Evolutionary conservation across 2,888 invertebrate genomes (phyloP).

Genomic region (Gastracanthus pulcherrimus): DNA sequence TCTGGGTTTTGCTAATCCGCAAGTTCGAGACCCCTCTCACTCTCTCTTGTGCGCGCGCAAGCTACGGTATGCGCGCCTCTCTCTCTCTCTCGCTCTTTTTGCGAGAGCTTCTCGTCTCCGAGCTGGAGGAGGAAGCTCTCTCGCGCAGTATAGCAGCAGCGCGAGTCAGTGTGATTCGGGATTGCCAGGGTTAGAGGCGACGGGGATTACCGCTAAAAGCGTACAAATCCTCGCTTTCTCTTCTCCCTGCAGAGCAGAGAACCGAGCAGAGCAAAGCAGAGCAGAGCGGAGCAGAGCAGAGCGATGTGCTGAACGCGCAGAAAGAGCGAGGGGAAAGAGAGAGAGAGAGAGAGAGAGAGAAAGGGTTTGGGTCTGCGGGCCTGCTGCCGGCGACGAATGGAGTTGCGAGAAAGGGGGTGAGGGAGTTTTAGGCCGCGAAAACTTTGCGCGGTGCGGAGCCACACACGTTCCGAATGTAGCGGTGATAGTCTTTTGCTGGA

Average conservation of each 20-base stretch:
- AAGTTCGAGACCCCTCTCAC: slow-evolving; percentile 62
- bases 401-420: slow-evolving; percentile 12
- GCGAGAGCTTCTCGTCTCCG: slow-evolving; percentile 5
- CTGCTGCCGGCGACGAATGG: not conserved
- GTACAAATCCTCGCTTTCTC: slow-evolving; percentile 72
- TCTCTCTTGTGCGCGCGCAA: not conserved
- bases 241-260: not conserved
- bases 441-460: slow-evolving; percentile 16
- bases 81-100: slow-evolving; percentile 12
- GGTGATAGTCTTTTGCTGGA: not conserved
- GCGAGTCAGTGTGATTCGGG: slow-evolving; percentile 63
- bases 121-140: slow-evolving; percentile 1
- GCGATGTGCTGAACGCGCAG: slow-evolving; percentile 37
- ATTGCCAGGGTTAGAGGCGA: slow-evolving; percentile 60
- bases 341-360: slow-evolving; percentile 10
- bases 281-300: not conserved
- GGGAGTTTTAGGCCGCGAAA: slow-evolving; percentile 34
- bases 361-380: not conserved
- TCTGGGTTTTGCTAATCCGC: slow-evolving; percentile 71
- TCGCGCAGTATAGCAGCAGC: too few relatives aligned
- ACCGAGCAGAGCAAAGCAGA: not conserved
- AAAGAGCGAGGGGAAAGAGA: slow-evolving; percentile 5
- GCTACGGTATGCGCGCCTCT: slow-evolving; percentile 10
- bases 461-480: not conserved
- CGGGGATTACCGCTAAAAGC: slow-evolving; percentile 74